Evolutionary conservation across 2,888 invertebrate genomes (phyloP).

Genomic region (Sussaba pulchella): DNA sequence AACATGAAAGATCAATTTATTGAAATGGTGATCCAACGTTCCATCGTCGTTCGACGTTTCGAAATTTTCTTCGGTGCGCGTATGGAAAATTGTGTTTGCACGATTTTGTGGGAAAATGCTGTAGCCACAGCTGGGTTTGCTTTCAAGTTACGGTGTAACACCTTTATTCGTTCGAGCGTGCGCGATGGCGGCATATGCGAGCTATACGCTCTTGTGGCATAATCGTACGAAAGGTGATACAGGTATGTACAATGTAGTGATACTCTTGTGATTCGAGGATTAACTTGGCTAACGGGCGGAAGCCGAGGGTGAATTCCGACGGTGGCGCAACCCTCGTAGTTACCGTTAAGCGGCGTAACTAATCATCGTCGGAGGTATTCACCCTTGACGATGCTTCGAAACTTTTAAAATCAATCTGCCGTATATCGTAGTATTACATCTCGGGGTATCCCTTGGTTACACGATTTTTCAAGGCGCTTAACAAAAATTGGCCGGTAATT

Average conservation of each 20-base stretch:
- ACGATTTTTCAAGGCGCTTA: slow-evolving; percentile 41
- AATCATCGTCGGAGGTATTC: slow-evolving; percentile 55
- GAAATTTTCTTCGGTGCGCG: neutral
- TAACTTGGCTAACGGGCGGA: slow-evolving; percentile 54
- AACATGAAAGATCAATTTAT: too few species aligned
- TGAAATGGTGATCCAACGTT: too few species aligned
- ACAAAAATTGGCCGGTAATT: slow-evolving; percentile 42
- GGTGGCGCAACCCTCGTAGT: slow-evolving; percentile 39
- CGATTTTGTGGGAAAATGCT: slow-evolving; percentile 9
- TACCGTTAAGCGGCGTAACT: slow-evolving; percentile 68
- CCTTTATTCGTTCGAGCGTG: slow-evolving; percentile 35
- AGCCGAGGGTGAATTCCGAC: slow-evolving; percentile 53
- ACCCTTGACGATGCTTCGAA: slow-evolving; percentile 51
- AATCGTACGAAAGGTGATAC: slow-evolving; percentile 31
- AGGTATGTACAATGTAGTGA: slow-evolving; percentile 40
- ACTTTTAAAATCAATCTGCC: slow-evolving; percentile 33
- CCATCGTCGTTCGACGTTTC: too few species aligned
- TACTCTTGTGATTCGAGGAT: slow-evolving; percentile 62
- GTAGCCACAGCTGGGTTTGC: slow-evolving; percentile 28
- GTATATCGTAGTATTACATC: slow-evolving; percentile 3
- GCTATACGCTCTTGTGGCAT: slow-evolving; percentile 7
- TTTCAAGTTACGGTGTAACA: slow-evolving; percentile 31
- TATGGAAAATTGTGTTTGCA: neutral
- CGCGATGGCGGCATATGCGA: neutral
- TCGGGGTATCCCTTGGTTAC: slow-evolving; percentile 14